Conservation (phyloP, 2,888 invertebrate genomes). For the Drosophila lacicola region DNA sequence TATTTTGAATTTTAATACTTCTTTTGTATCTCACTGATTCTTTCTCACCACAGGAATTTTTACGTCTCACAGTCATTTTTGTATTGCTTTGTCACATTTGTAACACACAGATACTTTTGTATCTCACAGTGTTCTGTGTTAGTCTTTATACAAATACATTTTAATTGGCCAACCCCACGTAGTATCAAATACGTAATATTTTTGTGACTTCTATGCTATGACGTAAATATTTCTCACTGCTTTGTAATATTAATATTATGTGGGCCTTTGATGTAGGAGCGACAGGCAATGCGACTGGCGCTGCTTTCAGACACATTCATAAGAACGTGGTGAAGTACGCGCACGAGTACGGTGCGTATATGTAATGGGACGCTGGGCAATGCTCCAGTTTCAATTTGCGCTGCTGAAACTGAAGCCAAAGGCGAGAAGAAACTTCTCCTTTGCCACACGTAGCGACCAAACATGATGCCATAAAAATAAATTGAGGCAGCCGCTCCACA, state of each 20-base stretch:
- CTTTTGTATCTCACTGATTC: neutral
- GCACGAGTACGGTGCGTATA: conserved; percentile 50
- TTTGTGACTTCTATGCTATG: neutral
- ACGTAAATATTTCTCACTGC: neutral
- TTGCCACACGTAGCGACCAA: conserved; percentile 53
- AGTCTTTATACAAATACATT: neutral
- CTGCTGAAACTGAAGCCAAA: conserved; percentile 53
- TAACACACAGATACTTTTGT: neutral
- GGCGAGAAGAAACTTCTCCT: conserved; percentile 37
- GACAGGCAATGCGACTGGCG: conserved; percentile 12
- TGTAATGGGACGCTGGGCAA: conserved; percentile 57
- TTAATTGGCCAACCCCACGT: neutral
- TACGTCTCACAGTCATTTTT: neutral
- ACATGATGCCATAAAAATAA: conserved; percentile 77
- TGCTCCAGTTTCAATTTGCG: conserved; percentile 73
- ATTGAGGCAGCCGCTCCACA: conserved; percentile 59
- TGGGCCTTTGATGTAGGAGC: conserved; percentile 14
- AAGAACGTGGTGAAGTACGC: conserved; percentile 17
- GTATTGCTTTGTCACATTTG: neutral
- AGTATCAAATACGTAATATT: neutral
- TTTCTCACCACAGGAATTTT: neutral
- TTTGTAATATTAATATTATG: conserved; percentile 4
- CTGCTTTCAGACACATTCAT: conserved; percentile 23
- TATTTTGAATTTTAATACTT: neutral
- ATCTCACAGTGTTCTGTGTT: neutral